Percentiles rank a stretch among this genome's conserved stretches.
phyloP scores from a whole-genome alignment of 2,888 invertebrate genomes.

The Stenodema calcarata region DNA sequence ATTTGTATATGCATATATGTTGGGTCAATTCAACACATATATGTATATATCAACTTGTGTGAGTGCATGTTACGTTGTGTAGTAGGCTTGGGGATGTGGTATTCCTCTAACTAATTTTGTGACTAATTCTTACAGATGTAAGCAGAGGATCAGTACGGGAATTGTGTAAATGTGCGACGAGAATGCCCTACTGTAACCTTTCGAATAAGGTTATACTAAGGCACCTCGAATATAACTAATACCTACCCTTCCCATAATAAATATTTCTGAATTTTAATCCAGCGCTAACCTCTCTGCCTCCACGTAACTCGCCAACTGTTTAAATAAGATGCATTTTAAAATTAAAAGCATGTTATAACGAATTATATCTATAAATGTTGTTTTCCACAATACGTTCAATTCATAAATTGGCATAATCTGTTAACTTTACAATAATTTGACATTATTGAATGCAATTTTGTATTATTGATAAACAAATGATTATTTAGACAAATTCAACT shows the following conservation, averaged over 20 bases:
- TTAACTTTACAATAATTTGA: constrained; percentile 52
- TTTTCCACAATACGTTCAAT: constrained; percentile 47
- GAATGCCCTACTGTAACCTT: constrained; percentile 52
- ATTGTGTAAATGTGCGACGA: constrained; percentile 53
- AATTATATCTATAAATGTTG: constrained; percentile 52
- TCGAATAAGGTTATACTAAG: constrained; percentile 49
- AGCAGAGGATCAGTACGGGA: constrained; percentile 55
- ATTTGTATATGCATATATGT: constrained; percentile 40
- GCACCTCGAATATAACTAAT: constrained; percentile 52
- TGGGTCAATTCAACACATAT: constrained; percentile 4
- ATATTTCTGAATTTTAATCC: constrained; percentile 54
- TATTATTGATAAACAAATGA: constrained; percentile 20
- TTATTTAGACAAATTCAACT: not conserved
- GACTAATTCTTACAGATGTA: constrained; percentile 58
- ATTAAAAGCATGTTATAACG: constrained; percentile 54
- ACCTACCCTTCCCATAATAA: constrained; percentile 55
- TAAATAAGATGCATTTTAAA: constrained; percentile 56
- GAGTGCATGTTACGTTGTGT: constrained; percentile 56
- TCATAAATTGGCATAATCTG: constrained; percentile 50
- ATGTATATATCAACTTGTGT: constrained; percentile 53
- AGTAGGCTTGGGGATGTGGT: constrained; percentile 56
- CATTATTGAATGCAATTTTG: constrained; percentile 54
- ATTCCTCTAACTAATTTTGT: constrained; percentile 57
- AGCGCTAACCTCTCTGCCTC: constrained; percentile 61
- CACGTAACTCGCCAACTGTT: constrained; percentile 60